Percentiles rank a stretch among this genome's conserved stretches.
These are phyloP conservation scores for Drosophila multiciliata DNA, from an alignment of 2,888 invertebrate genomes.

Conservation along the genomic window DNA sequence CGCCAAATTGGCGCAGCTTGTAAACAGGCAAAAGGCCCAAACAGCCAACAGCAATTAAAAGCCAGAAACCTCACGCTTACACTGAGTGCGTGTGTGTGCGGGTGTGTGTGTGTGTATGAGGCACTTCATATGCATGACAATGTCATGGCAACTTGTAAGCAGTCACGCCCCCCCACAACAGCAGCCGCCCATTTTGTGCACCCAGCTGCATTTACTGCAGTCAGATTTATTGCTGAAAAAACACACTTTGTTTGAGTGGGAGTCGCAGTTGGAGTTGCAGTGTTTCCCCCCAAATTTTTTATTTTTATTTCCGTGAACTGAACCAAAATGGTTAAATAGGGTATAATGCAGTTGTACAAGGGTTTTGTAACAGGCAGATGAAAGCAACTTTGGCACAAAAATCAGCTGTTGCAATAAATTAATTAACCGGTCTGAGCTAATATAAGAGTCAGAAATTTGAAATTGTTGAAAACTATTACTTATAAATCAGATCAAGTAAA, in stretches of 20 bases:
- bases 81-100: slow-evolving; percentile 11
- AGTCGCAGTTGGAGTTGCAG: slow-evolving; percentile 15
- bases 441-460: too few relatives aligned
- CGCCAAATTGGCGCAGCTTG: slow-evolving; percentile 74
- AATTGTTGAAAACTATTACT: neutral
- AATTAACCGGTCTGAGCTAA: too few relatives aligned
- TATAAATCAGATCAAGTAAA: neutral
- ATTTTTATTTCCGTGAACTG: neutral
- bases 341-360: neutral
- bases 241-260: slow-evolving; percentile 18
- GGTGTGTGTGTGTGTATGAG: slow-evolving; percentile 17
- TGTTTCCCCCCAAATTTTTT: neutral
- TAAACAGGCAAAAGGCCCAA: slow-evolving; percentile 56
- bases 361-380: neutral
- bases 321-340: neutral
- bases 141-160: slow-evolving; percentile 79
- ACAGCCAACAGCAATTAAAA: slow-evolving; percentile 69
- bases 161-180: slow-evolving; percentile 31
- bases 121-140: slow-evolving; percentile 76
- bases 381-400: neutral
- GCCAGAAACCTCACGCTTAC: slow-evolving; percentile 15
- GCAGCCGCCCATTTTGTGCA: slow-evolving; percentile 10
- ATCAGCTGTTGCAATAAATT: neutral
- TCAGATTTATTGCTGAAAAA: slow-evolving; percentile 53
- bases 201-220: slow-evolving; percentile 60